Percentiles rank a stretch among this genome's conserved stretches.
Evolutionary conservation across 1,140 invertebrate species (phyloP).

Genomic region (Lepidurus apus): DNA sequence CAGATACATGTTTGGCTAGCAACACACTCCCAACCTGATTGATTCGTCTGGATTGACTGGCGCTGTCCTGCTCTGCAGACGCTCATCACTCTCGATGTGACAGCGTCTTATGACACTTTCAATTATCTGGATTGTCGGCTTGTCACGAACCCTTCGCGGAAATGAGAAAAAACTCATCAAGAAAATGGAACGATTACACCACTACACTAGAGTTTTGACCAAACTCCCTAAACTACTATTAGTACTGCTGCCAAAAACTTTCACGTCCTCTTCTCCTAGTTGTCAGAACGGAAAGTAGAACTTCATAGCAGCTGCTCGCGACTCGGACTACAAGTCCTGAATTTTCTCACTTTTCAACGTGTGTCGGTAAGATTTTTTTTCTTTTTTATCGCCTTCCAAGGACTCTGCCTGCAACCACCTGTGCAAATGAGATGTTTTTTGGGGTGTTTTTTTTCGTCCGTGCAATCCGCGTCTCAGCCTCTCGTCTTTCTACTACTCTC

Average conservation of each 20-base stretch:
- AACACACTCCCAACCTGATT: not conserved
- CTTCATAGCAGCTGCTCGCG: not conserved
- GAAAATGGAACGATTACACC: not conserved
- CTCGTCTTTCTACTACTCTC: not conserved
- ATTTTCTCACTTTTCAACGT: not conserved
- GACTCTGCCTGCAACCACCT: not conserved
- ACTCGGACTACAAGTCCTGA: not conserved
- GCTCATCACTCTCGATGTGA: not conserved
- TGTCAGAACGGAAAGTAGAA: constrained; percentile 5
- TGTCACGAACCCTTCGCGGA: not conserved
- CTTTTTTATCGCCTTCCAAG: not conserved
- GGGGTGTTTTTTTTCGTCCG: not conserved
- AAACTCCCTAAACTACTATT: not conserved
- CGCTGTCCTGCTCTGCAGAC: not conserved
- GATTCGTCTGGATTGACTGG: not conserved
- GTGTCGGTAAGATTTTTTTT: not conserved
- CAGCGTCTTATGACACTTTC: not conserved
- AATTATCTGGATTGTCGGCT: not conserved
- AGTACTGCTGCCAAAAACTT: not conserved
- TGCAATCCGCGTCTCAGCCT: not conserved
- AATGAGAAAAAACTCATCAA: not conserved
- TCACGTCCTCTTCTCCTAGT: not conserved
- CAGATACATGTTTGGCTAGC: not conserved
- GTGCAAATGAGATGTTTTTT: not conserved
- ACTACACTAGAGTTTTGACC: not conserved